Percentiles rank a stretch among this genome's conserved stretches.
Evolutionary conservation across 2,113 vertebrate genomes (phyloP).

Genomic region (Phaethon lepturus): DNA sequence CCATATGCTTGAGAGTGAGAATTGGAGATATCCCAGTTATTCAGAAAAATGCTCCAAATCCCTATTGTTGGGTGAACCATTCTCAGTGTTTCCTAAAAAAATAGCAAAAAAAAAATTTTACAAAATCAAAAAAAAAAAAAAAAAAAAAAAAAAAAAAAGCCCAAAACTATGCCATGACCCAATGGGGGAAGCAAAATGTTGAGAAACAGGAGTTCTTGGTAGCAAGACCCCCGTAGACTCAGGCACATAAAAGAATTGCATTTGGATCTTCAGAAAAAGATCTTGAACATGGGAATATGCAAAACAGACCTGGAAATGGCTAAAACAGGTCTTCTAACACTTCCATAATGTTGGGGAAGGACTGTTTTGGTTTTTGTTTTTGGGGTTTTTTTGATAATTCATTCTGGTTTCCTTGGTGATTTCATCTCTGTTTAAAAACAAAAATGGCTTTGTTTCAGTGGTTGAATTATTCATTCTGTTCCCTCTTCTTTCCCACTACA

Average conservation of each 20-base stretch:
- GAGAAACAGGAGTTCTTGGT: not conserved
- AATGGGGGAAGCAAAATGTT: not conserved
- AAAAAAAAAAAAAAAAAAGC: not conserved
- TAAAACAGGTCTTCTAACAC: not conserved
- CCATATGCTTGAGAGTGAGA: not conserved
- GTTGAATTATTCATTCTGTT: not conserved
- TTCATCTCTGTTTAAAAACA: not conserved
- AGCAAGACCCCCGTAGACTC: not conserved
- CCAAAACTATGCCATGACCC: not conserved
- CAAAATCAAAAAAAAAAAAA: no score
- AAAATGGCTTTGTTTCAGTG: not conserved
- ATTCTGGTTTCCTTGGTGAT: not conserved
- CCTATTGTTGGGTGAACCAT: not conserved
- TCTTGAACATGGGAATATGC: not conserved
- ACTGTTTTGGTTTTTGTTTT: not conserved
- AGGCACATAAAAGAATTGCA: not conserved
- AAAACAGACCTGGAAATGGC: not conserved
- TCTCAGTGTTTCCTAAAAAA: not conserved
- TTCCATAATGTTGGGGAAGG: not conserved
- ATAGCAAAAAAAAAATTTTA: not conserved
- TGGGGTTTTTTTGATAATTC: not conserved
- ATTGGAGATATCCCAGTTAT: not conserved
- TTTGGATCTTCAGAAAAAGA: not conserved
- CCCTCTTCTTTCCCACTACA: not conserved
- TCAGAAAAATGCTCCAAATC: not conserved